Evolutionary conservation across 2,888 invertebrate species (phyloP).

Genomic region (Phengaris alcon): DNA sequence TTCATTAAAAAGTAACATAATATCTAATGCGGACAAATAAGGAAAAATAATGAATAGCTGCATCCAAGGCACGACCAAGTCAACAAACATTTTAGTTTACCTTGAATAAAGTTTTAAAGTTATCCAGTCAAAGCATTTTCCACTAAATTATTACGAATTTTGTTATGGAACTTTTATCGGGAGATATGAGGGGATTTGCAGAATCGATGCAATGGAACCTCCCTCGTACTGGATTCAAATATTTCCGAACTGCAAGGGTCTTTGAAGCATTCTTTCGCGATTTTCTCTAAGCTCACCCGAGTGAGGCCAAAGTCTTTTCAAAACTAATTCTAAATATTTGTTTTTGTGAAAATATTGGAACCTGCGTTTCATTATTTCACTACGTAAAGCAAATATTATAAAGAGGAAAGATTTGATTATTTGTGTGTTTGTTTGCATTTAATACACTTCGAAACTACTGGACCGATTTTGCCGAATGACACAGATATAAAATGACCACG

Average conservation of each 20-base stretch:
- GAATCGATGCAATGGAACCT: not conserved
- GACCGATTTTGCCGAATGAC: too few relatives aligned
- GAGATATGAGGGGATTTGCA: constrained; percentile 33
- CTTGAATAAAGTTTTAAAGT: constrained; percentile 46
- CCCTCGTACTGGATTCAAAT: constrained; percentile 55
- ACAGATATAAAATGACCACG: too few relatives aligned
- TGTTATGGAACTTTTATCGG: constrained; percentile 41
- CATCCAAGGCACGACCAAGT: constrained; percentile 2
- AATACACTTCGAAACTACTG: too few relatives aligned
- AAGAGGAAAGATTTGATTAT: too few relatives aligned
- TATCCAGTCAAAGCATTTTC: constrained; percentile 48
- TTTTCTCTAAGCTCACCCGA: constrained; percentile 50
- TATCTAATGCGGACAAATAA: constrained; percentile 18
- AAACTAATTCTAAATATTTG: constrained; percentile 11
- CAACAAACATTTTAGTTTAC: constrained; percentile 19
- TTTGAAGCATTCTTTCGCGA: constrained; percentile 53
- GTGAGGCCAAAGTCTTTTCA: constrained; percentile 37
- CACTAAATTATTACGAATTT: constrained; percentile 44
- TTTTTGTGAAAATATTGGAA: not conserved
- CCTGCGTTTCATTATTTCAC: not conserved
- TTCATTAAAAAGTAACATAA: too few relatives aligned
- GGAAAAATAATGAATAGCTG: not conserved
- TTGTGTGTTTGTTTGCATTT: too few relatives aligned
- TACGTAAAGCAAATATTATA: not conserved
- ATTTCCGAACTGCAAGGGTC: constrained; percentile 57